These are phyloP conservation scores for Nylanderia fulva DNA, from an alignment of 1,140 invertebrate species.

Conservation along the genomic window DNA sequence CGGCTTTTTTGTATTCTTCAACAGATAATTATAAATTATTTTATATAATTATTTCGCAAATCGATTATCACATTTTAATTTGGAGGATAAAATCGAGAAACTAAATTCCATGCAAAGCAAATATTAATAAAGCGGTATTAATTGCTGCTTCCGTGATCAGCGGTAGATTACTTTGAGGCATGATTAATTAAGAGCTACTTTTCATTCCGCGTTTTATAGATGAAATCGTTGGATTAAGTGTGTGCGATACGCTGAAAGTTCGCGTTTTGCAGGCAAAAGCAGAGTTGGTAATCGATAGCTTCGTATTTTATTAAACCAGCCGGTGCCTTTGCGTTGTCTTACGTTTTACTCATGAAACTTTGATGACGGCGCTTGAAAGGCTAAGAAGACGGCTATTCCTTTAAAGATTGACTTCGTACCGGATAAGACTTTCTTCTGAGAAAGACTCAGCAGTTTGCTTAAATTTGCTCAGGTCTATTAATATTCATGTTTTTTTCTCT, in stretches of 20 bases:
- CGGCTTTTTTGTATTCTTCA: not conserved
- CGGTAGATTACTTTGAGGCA: not conserved
- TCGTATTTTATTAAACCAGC: slow-evolving; percentile 50
- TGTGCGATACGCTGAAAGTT: slow-evolving; percentile 1
- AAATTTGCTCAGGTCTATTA: not conserved
- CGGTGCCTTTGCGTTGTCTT: slow-evolving; percentile 15
- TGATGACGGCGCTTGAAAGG: slow-evolving; percentile 11
- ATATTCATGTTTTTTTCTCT: too few species aligned
- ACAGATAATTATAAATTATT: not conserved
- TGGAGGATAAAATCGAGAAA: not conserved
- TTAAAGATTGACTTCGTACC: slow-evolving; percentile 34
- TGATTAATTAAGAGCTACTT: slow-evolving; percentile 30
- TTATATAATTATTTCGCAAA: not conserved
- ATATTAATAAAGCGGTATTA: slow-evolving; percentile 18
- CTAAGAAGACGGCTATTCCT: not conserved
- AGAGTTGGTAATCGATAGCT: slow-evolving; percentile 35
- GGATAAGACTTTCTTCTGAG: not conserved
- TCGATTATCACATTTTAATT: slow-evolving; percentile 10
- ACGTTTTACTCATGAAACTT: slow-evolving; percentile 46
- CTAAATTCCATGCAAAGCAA: not conserved
- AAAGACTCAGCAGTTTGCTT: slow-evolving; percentile 1
- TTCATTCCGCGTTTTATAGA: slow-evolving; percentile 6
- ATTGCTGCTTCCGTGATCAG: slow-evolving; percentile 20
- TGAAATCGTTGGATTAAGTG: slow-evolving; percentile 29
- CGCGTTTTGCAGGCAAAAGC: slow-evolving; percentile 3